Evolutionary conservation across 2,113 vertebrate species (phyloP).

Genomic region (Sprattus sprattus): DNA sequence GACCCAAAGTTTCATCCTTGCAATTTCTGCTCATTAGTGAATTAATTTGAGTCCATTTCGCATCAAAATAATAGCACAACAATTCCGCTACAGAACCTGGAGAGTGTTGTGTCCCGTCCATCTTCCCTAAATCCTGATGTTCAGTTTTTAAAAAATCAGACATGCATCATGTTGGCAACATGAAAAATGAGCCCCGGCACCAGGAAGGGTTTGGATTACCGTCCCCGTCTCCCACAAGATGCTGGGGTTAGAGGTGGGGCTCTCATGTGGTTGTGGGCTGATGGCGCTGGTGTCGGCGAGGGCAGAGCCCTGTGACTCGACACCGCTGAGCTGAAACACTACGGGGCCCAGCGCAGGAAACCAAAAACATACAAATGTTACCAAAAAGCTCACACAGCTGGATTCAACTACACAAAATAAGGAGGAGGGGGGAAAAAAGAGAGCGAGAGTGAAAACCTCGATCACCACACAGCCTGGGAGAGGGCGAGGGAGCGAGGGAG

Average conservation of each 20-base stretch:
- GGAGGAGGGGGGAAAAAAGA: conserved; percentile 10
- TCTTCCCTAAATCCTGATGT: no score
- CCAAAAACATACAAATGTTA: conserved; percentile 44
- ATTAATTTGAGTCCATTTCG: background rate
- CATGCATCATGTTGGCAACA: no score
- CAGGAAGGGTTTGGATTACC: background rate
- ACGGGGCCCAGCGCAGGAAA: conserved; percentile 43
- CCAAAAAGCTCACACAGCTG: conserved; percentile 25
- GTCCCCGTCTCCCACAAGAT: background rate
- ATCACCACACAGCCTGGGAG: conserved; percentile 23
- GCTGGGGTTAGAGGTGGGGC: conserved; percentile 26
- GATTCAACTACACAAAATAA: conserved; percentile 16
- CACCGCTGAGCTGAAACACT: conserved; percentile 36
- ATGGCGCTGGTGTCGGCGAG: background rate
- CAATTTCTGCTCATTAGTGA: background rate
- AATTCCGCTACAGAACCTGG: no score
- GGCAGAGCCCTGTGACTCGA: conserved; percentile 30
- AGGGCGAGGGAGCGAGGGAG: background rate
- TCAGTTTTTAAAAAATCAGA: no score
- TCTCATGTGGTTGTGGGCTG: conserved; percentile 37
- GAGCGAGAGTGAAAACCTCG: background rate
- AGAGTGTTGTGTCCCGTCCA: no score
- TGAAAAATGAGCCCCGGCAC: background rate
- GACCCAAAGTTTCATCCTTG: background rate
- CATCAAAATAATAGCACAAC: no score